Conservation (phyloP, 2,888 invertebrate species). For the Lysandra bellargus region DNA sequence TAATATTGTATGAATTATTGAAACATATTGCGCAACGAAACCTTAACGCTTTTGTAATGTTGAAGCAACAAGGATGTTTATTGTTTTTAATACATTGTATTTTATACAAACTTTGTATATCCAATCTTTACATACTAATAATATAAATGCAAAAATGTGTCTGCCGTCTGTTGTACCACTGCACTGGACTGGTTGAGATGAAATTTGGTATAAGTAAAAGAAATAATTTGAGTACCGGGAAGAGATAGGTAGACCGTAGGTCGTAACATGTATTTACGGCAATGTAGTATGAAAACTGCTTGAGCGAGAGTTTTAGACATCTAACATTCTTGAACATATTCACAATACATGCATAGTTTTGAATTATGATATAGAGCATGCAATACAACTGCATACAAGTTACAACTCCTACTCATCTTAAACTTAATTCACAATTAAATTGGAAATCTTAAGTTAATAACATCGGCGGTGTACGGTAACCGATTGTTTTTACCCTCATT, state of each 20-base stretch:
- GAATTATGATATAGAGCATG: too few species aligned
- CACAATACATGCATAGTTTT: too few species aligned
- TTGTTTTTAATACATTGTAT: slow-evolving; percentile 21
- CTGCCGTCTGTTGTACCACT: background rate
- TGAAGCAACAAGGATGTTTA: slow-evolving; percentile 5
- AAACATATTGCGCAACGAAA: background rate
- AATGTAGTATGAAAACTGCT: too few species aligned
- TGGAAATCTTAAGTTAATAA: background rate
- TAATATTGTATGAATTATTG: slow-evolving; percentile 61
- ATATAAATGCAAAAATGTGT: background rate
- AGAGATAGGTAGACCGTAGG: too few species aligned
- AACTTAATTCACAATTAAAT: background rate
- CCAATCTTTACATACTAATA: background rate
- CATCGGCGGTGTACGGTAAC: background rate
- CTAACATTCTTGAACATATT: too few species aligned
- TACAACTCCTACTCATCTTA: background rate
- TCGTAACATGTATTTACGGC: too few species aligned
- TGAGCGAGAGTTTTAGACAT: too few species aligned
- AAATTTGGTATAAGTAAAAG: too few species aligned
- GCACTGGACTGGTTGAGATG: too few species aligned
- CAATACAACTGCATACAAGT: too few species aligned
- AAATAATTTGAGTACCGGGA: too few species aligned
- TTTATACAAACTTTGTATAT: background rate
- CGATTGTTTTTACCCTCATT: slow-evolving; percentile 12
- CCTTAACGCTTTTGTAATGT: background rate